Percentiles rank a stretch among this genome's conserved stretches.
Conservation (phyloP, 1,140 invertebrate genomes). For the Drosophila cardini region DNA sequence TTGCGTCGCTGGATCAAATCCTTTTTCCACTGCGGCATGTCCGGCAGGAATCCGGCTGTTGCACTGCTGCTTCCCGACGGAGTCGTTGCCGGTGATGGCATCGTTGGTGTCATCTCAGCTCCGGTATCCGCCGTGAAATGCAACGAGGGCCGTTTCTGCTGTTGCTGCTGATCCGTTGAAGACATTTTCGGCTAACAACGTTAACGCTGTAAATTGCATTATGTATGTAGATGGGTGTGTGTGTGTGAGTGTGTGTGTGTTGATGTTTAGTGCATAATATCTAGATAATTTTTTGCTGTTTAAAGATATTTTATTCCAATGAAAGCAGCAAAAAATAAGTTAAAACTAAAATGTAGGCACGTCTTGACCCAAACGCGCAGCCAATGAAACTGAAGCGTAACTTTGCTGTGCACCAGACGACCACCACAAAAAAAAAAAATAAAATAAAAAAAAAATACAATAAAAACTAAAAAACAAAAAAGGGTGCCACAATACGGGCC, state of each 20-base stretch:
- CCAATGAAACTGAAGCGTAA: constrained; percentile 31
- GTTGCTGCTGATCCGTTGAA: constrained; percentile 57
- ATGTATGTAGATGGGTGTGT: constrained; percentile 13
- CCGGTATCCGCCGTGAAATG: constrained; percentile 52
- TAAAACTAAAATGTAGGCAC: background rate
- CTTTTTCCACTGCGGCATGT: constrained; percentile 90
- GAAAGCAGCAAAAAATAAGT: background rate
- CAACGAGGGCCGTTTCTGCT: constrained; percentile 66
- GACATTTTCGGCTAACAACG: constrained; percentile 51
- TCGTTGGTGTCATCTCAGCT: constrained; percentile 2
- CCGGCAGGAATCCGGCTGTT: constrained; percentile 66
- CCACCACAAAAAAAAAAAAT: background rate
- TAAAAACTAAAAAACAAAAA: background rate
- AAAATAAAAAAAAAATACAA: no score
- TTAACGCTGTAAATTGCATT: constrained; percentile 64
- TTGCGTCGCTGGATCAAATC: constrained; percentile 89
- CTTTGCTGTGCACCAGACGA: constrained; percentile 18
- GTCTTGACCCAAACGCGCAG: constrained; percentile 31
- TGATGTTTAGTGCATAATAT: constrained; percentile 42
- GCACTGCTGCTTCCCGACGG: constrained; percentile 17
- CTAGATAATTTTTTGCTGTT: background rate
- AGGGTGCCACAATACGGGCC: constrained; percentile 31
- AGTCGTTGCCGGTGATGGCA: constrained; percentile 39
- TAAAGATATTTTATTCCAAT: background rate
- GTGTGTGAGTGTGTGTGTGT: no score